Conservation (phyloP, 2,797 vertebrate species). For the Glossophaga mutica region DNA sequence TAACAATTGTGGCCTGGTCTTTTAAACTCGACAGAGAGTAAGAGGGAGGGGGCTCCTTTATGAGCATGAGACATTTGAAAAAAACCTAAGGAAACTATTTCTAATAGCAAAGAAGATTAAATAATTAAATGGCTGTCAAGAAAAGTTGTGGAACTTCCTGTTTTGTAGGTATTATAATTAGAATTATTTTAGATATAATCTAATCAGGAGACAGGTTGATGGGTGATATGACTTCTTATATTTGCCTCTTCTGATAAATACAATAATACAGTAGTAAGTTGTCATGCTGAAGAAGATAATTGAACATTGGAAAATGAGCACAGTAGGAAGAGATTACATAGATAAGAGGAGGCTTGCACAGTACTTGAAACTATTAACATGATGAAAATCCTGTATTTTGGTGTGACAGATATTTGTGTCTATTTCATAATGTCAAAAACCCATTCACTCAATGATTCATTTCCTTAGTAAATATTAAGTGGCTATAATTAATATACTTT, state of each 20-base stretch:
- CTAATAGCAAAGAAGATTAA: not conserved
- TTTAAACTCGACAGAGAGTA: not conserved
- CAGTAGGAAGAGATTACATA: not conserved
- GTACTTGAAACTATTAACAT: not conserved
- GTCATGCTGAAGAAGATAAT: slow-evolving; percentile 46
- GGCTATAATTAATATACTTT: not conserved
- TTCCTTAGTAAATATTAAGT: slow-evolving; percentile 32
- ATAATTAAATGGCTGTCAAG: slow-evolving; percentile 26
- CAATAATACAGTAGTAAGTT: slow-evolving; percentile 28
- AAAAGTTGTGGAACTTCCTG: not conserved
- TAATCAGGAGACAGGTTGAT: slow-evolving; percentile 32
- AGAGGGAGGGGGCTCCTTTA: not conserved
- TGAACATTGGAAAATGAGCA: slow-evolving; percentile 22
- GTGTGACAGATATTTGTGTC: not conserved
- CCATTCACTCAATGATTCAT: not conserved
- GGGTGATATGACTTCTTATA: slow-evolving; percentile 20
- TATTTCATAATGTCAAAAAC: slow-evolving; percentile 7
- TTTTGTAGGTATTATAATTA: slow-evolving; percentile 33
- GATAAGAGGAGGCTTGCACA: not conserved
- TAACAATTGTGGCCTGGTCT: not conserved
- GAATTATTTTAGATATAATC: slow-evolving; percentile 16
- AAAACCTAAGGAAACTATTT: not conserved
- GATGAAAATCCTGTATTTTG: slow-evolving; percentile 43
- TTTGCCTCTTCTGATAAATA: slow-evolving; percentile 53
- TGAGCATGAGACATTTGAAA: not conserved